Evolutionary conservation across 2,888 invertebrate genomes (phyloP), one percentile per base, ranked within the genome.

Genomic region (Neocrepidodera transversa): DNA sequence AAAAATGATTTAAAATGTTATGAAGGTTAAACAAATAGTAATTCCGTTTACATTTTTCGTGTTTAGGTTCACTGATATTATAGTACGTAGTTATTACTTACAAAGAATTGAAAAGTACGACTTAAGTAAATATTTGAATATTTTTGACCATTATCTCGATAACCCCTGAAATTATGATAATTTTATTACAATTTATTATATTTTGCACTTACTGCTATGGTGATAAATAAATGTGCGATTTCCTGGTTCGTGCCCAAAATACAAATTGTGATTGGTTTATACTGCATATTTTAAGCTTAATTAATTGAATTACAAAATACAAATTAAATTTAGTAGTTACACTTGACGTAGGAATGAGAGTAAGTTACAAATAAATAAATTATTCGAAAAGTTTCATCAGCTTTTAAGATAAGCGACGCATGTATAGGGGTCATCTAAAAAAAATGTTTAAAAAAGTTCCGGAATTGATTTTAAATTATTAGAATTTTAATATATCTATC

Each of bases 101-200:
- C n/a, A 32, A 32, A 32, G 32, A 32, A 8, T n/a, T 36, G 13
- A 35, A 16, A 36, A 54, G 53, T 35, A 43, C 23, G 43, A 52
- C 13, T 11, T 42, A 42, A 20, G 28, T 54, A 54, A 54, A 47
- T 54, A 54, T 54, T 54, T 54, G 45, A 54, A 45, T 47, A 45
- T 36, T 54, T 47, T 45, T 35, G 47, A 36, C 11, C 14, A 20
- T 36, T 26, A 53, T 47, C 32, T 36, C 36, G 54, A 54, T 54
- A 54, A 54, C 54, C 54, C 36, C 45, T 11, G 26, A 16, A 36
- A 35, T 10, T 17, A 23, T 18, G 54, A 54, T 54, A 45, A 54
- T 23, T 54, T 45, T 26, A 54, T 54, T 54, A 47, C 32, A 36
- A 54, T 54, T 43, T 36, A 42, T 28, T 45, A 23, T 35, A 43